Evolutionary conservation across 2,113 vertebrate genomes (phyloP).

Genomic region (Phasianus colchicus): DNA sequence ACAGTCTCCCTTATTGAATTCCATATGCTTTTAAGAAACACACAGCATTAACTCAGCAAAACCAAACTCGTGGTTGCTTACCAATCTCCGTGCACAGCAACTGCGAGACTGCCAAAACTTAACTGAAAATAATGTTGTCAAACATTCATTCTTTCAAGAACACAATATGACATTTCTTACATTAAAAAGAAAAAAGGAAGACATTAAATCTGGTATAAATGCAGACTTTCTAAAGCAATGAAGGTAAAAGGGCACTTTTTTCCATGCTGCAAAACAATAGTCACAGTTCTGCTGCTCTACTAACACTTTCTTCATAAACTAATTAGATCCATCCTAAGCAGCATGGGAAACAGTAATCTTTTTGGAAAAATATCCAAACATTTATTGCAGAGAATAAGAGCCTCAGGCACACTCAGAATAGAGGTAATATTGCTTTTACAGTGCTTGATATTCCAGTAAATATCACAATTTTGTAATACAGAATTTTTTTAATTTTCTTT

Average conservation of each 20-base stretch:
- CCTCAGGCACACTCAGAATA: neutral
- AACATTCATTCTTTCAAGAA: constrained; percentile 44
- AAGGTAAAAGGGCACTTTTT: neutral
- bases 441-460: neutral
- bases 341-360: neutral
- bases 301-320: neutral
- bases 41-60: constrained; percentile 67
- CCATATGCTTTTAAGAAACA: constrained; percentile 18
- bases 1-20: neutral
- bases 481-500: neutral
- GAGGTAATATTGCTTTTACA: neutral
- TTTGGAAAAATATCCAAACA: neutral
- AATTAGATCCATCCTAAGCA: neutral
- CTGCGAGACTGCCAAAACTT: constrained; percentile 34
- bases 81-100: constrained; percentile 30
- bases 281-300: neutral
- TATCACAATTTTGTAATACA: neutral
- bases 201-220: neutral
- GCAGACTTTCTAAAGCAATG: neutral
- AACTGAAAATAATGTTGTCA: constrained; percentile 70
- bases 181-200: neutral
- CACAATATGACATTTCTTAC: neutral
- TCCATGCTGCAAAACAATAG: neutral
- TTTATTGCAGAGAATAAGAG: constrained; percentile 33
- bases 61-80: constrained; percentile 58